These are phyloP conservation scores for Turdus rufiventris DNA, from an alignment of 2,113 vertebrate species.

Conservation along the genomic window DNA sequence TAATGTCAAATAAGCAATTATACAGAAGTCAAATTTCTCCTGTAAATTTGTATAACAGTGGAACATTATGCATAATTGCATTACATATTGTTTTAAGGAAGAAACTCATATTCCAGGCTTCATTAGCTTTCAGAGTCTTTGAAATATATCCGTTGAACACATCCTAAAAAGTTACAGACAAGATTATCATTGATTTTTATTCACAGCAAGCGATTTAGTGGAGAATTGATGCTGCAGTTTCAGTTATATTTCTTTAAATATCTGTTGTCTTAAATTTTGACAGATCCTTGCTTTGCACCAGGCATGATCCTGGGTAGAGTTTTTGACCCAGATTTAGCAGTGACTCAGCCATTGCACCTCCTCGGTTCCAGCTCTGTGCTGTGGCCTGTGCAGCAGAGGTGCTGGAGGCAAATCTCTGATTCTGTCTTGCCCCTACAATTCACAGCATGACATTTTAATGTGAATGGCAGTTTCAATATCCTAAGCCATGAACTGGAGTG, in stretches of 20 bases:
- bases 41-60: conserved; percentile 39
- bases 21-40: conserved; percentile 43
- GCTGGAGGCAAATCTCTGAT: not conserved
- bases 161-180: conserved; percentile 53
- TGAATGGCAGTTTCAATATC: not conserved
- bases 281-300: not conserved
- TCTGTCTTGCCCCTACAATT: not conserved
- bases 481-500: not conserved
- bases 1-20: conserved; percentile 64
- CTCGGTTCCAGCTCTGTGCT: not conserved
- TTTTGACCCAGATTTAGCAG: not conserved
- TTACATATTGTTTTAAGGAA: conserved; percentile 52
- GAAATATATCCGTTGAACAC: conserved; percentile 52
- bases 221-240: conserved; percentile 3
- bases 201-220: conserved; percentile 14
- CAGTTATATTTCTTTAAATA: not conserved
- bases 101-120: conserved; percentile 63
- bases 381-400: not conserved
- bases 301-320: not conserved
- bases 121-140: conserved; percentile 59
- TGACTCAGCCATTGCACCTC: not conserved
- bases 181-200: conserved; percentile 62
- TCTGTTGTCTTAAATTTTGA: not conserved
- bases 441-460: not conserved
- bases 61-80: conserved; percentile 52